A percentile compares a stretch with the other conserved stretches of the same genome.
phyloP scores from a whole-genome alignment of 1,140 invertebrate species.

The Schlechtendalia chinensis region DNA sequence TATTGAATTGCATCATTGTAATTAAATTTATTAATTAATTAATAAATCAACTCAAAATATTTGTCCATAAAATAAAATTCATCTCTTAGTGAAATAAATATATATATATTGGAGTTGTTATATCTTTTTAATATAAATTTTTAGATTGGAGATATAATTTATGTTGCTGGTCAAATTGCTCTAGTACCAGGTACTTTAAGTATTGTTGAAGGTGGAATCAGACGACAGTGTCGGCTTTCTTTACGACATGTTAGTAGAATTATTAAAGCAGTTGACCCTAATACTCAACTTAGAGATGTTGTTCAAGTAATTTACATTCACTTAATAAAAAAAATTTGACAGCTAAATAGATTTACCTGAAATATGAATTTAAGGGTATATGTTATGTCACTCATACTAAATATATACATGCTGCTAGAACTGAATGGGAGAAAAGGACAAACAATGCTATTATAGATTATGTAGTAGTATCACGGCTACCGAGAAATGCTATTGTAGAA shows the following conservation, averaged over 20 bases:
- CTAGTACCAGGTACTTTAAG: constrained; percentile 81
- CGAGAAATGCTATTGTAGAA: constrained; percentile 78
- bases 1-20: too few relatives aligned
- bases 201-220: constrained; percentile 70
- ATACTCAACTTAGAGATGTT: constrained; percentile 73
- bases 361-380: constrained; percentile 62
- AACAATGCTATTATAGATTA: constrained; percentile 84
- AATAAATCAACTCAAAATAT: too few relatives aligned
- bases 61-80: too few relatives aligned
- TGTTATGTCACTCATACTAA: constrained; percentile 74
- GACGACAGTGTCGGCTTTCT: constrained; percentile 75
- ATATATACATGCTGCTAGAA: constrained; percentile 70
- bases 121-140: constrained; percentile 50
- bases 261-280: constrained; percentile 73
- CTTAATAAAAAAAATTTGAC: background rate
- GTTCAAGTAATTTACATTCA: constrained; percentile 62
- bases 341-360: background rate
- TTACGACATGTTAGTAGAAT: constrained; percentile 79
- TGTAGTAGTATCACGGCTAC: constrained; percentile 76
- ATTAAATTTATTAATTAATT: too few relatives aligned
- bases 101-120: too few relatives aligned
- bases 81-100: too few relatives aligned
- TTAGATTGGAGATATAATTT: constrained; percentile 76
- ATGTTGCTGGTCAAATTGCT: constrained; percentile 88
- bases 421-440: constrained; percentile 78